Percentiles rank a stretch among this genome's conserved stretches.
Evolutionary conservation across 92 coral and sea anemone genomes (phyloP).

Genomic region (Porites divaricata): DNA sequence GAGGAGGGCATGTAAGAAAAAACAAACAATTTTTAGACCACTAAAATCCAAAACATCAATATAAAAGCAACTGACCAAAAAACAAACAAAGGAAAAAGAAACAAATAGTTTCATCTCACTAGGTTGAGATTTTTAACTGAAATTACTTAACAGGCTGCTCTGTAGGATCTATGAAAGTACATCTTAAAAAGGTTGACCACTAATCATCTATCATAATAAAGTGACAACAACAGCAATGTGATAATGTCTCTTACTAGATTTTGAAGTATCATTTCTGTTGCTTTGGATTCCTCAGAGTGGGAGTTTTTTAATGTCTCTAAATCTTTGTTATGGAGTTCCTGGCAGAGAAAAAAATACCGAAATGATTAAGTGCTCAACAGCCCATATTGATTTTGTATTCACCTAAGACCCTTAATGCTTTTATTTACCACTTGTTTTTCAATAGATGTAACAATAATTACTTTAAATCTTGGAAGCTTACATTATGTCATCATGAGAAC

Average conservation of each 20-base stretch:
- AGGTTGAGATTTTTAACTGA: no score
- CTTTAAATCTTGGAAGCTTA: no score
- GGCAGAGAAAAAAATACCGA: not conserved
- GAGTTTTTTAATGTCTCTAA: slow-evolving; percentile 59
- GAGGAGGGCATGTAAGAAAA: no score
- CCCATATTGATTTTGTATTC: no score
- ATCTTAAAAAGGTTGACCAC: not conserved
- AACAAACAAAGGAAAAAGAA: no score
- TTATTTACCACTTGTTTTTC: not conserved
- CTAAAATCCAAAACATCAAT: no score
- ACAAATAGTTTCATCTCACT: no score
- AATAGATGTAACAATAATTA: no score
- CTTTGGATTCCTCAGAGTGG: slow-evolving; percentile 67
- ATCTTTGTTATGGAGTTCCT: slow-evolving; percentile 62
- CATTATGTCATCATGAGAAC: no score
- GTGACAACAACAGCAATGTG: not conserved
- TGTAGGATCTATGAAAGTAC: not conserved
- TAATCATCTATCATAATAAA: not conserved
- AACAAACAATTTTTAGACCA: no score
- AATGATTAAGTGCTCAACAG: not conserved
- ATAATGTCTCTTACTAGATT: slow-evolving; percentile 28
- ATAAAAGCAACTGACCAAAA: no score
- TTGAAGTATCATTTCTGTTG: slow-evolving; percentile 60
- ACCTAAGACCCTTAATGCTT: not conserved
- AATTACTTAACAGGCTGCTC: no score